These are phyloP conservation scores for Ormyrus rosae DNA, from an alignment of 2,888 invertebrate genomes.

Conservation along the genomic window DNA sequence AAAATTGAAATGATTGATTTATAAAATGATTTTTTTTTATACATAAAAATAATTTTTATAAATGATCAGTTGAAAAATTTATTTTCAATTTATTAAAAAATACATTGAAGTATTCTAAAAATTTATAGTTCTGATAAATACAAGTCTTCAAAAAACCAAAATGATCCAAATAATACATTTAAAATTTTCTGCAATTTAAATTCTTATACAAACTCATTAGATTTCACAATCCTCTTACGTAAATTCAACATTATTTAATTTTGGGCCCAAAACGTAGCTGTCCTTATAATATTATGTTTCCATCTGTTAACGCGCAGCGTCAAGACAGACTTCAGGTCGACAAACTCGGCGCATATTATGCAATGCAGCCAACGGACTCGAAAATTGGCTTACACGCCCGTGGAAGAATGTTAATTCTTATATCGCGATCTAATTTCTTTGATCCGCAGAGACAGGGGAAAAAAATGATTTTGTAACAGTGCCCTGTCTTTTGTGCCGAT, in stretches of 20 bases:
- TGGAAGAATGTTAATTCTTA: conserved; percentile 24
- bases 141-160: too few relatives aligned
- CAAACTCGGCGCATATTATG: conserved; percentile 39
- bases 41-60: too few relatives aligned
- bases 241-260: background rate
- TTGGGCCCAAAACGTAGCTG: background rate
- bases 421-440: conserved; percentile 11
- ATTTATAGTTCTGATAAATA: too few relatives aligned
- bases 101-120: too few relatives aligned
- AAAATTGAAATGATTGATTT: too few relatives aligned
- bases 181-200: too few relatives aligned
- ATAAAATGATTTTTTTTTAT: too few relatives aligned
- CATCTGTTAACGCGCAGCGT: background rate
- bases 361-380: background rate
- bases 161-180: too few relatives aligned
- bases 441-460: background rate
- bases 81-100: too few relatives aligned
- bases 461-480: conserved; percentile 30
- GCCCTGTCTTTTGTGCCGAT: conserved; percentile 1
- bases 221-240: background rate
- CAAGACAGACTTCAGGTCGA: conserved; percentile 3
- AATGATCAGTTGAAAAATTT: too few relatives aligned
- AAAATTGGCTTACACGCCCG: background rate
- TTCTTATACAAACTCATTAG: background rate
- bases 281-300: background rate